Evolutionary conservation across 2,797 vertebrate species (phyloP), one percentile per base, ranked within the genome.

Genomic region (Poecilia velifera): DNA sequence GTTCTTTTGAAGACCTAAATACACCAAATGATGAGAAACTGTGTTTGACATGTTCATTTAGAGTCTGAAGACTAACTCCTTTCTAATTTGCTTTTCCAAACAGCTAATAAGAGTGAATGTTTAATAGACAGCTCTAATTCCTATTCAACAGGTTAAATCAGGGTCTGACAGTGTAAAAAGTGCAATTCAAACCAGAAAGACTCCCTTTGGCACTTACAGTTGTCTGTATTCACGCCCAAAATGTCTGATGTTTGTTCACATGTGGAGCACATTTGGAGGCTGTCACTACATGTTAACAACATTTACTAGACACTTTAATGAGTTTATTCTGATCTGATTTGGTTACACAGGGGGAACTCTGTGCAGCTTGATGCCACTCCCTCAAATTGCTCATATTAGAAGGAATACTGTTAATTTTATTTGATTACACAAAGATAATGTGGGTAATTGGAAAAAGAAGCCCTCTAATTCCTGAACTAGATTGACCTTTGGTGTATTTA

Each of bases 301-400:
- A 85, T 87, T 81, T 74, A 84, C 88, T 83, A 64, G 78, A 83
- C 55, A 28, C 79, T 82, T 81, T 85, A 73, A 86, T 90, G 86
- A 74, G 78, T 86, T 87, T 82, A 76, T 82, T 80, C 68, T 73
- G 62, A 59, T 84, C 72, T 91, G 90, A 90, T 92, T 89, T 74
- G 84, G 53, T 92, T 90, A 88, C 76, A 82, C 1, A 0, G 45
- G 36, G 78, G 71, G 75, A 72, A 83, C 88, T 91, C 78, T 59
- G 59, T 82, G 74, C 71, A 73, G 76, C 76, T 71, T 81, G 57
- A 86, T 86, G 80, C 81, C 4, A 77, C 74, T 79, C 64, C 74
- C 41, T 73, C 39, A 76, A 86, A 82, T 78, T 83, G 77, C 83
- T 66, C 78, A 76, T 76, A 73, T 76, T 76, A 72, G 57, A 55